phyloP scores from a whole-genome alignment of 2,797 vertebrate species.

The Gymnopithys bicolor region DNA sequence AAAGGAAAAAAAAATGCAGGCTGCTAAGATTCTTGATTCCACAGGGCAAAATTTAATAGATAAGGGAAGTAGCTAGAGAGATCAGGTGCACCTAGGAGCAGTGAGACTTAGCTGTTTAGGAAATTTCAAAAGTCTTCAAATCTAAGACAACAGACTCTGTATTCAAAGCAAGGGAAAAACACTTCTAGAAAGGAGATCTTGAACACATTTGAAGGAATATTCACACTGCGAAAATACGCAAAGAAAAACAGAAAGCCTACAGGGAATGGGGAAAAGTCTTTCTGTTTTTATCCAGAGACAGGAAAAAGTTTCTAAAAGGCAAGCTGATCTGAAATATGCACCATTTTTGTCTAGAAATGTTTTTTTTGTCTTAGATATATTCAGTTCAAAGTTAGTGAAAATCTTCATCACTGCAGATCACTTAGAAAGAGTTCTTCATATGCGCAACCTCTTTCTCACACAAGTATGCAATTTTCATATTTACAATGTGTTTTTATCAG shows the following conservation, averaged over 20 bases:
- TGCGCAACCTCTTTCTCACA: not conserved
- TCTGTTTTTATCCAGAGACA: not conserved
- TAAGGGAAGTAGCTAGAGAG: not conserved
- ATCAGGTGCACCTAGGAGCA: not conserved
- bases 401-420: not conserved
- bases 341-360: not conserved
- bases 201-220: not conserved
- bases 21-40: not conserved
- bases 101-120: not conserved
- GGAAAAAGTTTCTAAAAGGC: not conserved
- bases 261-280: not conserved
- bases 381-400: not conserved
- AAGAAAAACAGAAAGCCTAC: not conserved
- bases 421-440: not conserved
- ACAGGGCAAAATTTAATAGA: not conserved
- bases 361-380: not conserved
- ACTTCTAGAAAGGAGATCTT: not conserved
- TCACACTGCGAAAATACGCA: not conserved
- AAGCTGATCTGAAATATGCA: not conserved
- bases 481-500: slow-evolving; percentile 22
- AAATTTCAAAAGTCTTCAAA: not conserved
- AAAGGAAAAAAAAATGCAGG: not conserved
- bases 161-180: not conserved
- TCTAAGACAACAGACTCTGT: not conserved
- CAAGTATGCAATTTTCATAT: not conserved